Evolutionary conservation across 2,888 invertebrate species (phyloP), one percentile per base, ranked within the genome.

Genomic region (Scaptomyza caliginosa): DNA sequence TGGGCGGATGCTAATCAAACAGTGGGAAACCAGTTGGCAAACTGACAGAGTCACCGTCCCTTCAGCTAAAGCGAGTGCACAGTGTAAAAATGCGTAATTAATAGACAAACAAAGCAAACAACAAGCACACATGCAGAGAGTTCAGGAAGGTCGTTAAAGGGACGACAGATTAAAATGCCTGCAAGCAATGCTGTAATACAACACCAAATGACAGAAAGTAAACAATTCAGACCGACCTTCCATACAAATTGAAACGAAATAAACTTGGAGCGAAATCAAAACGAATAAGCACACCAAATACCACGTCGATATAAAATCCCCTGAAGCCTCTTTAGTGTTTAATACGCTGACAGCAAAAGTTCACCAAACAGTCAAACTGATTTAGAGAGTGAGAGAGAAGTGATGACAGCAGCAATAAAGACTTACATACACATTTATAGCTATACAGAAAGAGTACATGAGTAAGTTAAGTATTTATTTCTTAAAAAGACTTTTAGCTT

Each of bases 201-300:
- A 39, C 32, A 38, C 54, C 42, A 45, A 32, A 40, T 3, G 16
- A 34, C 16, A 16, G n/a, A n/a, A n/a, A n/a, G n/a, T n/a, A n/a
- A 34, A 34, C 46, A 36, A 49, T 28, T 19, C 50, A 49, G 62
- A 60, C 68, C 65, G 52, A 57, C 57, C 54, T 65, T 42, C 19
- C 66, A 65, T 76, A 70, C 68, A 73, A 72, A 79, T 68, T 67
- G 62, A 64, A 85, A 73, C 67, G 72, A 82, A 74, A 69, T 49
- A 66, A 66, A 80, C 16, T 65, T 68, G 67, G 66, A 80, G 40
- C 40, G 54, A 50, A 59, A 56, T 36, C 58, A 51, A 34, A 71
- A 56, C 63, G 67, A 51, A 69, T 51, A 56, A 58, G 49, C 64
- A 67, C 50, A 46, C 46, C 62, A 62, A 74, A 43, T 50, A 32